Evolutionary conservation across 1,140 invertebrate species (phyloP), one percentile per base, ranked within the genome.

Genomic region (Drosophila persimilis): DNA sequence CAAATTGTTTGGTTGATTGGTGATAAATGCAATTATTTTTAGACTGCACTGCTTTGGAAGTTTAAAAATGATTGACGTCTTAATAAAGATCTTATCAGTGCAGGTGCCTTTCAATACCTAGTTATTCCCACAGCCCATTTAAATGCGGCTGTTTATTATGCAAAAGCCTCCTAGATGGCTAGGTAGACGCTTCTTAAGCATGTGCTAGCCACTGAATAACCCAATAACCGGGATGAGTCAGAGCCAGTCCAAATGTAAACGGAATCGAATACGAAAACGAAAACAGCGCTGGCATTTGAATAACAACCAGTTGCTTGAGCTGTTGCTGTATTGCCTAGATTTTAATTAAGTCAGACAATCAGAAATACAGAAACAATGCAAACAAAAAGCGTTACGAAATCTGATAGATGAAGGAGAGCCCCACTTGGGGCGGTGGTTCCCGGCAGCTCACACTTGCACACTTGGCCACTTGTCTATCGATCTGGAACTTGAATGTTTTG

Each of bases 401-500:
- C 60, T 17, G 43, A 57, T 35, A 73, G 51, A 67, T 69, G 65
- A 69, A 50, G 52, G 50, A 69, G 64, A 24, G 59, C 31, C n/a
- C 31, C 70, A 57, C 71, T 64, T 63, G 35, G 46, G 46, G 15
- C 35, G 58, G 48, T 54, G 72, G 45, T 74, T 58, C 50, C 51
- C 54, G 45, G 29, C 17, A 48, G 6, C 45, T 39, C 26, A 29
- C 15, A 24, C 11, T 39, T 52, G 58, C 57, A 69, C 70, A 31
- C 31, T 31, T 31, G 31, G 31, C 31, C 31, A 73, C 71, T 73
- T 73, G 53, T 65, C 61, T 66, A 58, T 69, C 48, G 54, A 74
- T 74, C 59, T 74, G 61, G 59, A 75, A 75, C 73, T 75, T 52
- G 73, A 75, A 75, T 67, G 56, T 60, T 75, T 75, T 75, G 56